Evolutionary conservation across 2,797 vertebrate species (phyloP), one percentile per base, ranked within the genome.

Genomic region (Emys orbicularis): DNA sequence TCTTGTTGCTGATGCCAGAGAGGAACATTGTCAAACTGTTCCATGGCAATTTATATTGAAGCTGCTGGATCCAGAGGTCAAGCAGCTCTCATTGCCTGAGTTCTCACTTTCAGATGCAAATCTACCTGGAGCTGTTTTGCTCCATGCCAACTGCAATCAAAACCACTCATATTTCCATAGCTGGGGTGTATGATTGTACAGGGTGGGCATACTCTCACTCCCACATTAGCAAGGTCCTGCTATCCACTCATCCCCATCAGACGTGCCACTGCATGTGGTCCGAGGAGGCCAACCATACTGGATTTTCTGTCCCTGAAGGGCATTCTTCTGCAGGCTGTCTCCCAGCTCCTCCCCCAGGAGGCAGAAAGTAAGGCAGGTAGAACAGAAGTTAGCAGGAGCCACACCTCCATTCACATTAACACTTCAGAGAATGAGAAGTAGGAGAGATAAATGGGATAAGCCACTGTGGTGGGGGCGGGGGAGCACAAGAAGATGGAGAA

Each of bases 31-130:
- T 74, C 61, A 25, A 44, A 57, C 9, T 18, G 34, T 77, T 41
- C 21, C 44, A 56, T 27, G 0, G 0, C 15, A 29, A 8, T 0
- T 0, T 7, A 16, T 12, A 82, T 9, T 1, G 0, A 5, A 61
- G 85, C 90, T 59, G 49, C 15, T 27, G 44, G 27, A 74, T 57
- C 34, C 79, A 74, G 25, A 90, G 52, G 13, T 12, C 25, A 52
- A 61, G 87, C 65, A 90, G 81, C 11, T 37, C 12, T 65, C 25
- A 5, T 29, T 52, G 79, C 47, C 41, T 31, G 25, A 57, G 44
- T 57, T 76, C n/a, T 84, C 27, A 37, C 29, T 85, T 27, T 47
- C 52, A 80, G 25, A 86, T 5, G 54, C 2, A 93, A 91, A 61
- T 37, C 52, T 79, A 11, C 34, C 37, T 53, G 65, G 23, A 76